Evolutionary conservation across 2,113 vertebrate species (phyloP), one percentile per base, ranked within the genome.

Genomic region (Nothobranchius furzeri): DNA sequence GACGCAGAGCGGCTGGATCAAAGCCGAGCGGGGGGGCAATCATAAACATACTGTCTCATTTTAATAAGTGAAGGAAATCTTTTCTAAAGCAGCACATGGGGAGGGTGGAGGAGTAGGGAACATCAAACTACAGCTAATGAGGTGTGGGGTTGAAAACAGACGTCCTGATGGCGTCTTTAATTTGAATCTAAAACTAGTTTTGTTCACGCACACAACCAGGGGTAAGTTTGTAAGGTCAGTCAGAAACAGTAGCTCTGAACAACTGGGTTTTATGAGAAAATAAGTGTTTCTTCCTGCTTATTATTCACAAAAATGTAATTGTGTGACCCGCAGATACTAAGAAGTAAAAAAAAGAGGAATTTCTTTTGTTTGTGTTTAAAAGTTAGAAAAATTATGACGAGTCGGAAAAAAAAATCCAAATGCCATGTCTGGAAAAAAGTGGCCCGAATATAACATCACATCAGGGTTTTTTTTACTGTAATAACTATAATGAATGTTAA

Each of bases 31-130:
- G 80, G 82, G 80, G 77, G 85, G 80, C 75, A 60, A 87, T 87
- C 79, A 84, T 69, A 85, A 87, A 87, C 85, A 85, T 84, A 81
- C 81, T 60, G 83, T 84, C 82, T 91, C 71, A 82, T 90, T 89
- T 86, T 67, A 84, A 88, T 85, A 87, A 85, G 84, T 78, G 73
- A 84, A 81, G 84, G 84, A 73, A 87, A 84, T 46, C 49, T 52
- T 76, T 84, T 81, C 74, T 72, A 78, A 85, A 84, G 55, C 68
- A 63, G 25, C 64, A 77, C 37, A 40, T 40, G 6, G 6, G 37
- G 36, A 60, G 2, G 52, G 58, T 74, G 25, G 51, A 20, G n/a
- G 15, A n/a, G 75, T 60, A 60, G 74, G 60, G 50, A 61, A 82
- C 71, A 86, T 86, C 81, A 84, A 89, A 89, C 85, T 69, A 62